phyloP scores from a whole-genome alignment of 2,888 invertebrate species.

The Tineola bisselliella region DNA sequence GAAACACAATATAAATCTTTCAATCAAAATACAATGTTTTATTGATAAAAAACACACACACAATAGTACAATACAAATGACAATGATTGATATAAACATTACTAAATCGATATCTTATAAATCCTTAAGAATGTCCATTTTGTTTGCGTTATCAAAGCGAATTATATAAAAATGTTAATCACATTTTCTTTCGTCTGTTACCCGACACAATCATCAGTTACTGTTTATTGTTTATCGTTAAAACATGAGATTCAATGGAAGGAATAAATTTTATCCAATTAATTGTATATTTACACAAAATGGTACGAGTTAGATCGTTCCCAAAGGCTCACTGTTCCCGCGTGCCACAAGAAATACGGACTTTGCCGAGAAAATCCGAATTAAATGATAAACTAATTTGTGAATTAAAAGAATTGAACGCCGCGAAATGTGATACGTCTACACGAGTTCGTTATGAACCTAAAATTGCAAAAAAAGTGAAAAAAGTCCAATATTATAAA shows the following conservation, averaged over 20 bases:
- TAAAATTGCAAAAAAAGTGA: neutral
- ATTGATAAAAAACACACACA: neutral
- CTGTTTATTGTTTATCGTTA: neutral
- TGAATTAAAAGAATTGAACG: neutral
- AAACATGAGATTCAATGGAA: slow-evolving; percentile 3
- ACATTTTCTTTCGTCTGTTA: neutral
- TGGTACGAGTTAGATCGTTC: neutral
- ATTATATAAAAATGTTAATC: slow-evolving; percentile 3
- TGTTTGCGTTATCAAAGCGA: neutral
- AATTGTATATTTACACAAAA: neutral
- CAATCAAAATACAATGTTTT: neutral
- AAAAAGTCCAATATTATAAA: neutral
- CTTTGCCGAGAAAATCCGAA: neutral
- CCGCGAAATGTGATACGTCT: neutral
- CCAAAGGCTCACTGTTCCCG: neutral
- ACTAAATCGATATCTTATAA: neutral
- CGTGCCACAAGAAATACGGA: neutral
- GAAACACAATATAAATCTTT: neutral
- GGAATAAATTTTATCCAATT: neutral
- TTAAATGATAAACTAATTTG: neutral
- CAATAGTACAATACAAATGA: neutral
- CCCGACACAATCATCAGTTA: neutral
- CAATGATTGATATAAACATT: neutral
- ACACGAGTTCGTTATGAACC: neutral
- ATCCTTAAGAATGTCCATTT: neutral